Percentiles rank a stretch among this genome's conserved stretches.
Conservation (phyloP, 2,113 vertebrate species). For the Forbesichthys agassizii region DNA sequence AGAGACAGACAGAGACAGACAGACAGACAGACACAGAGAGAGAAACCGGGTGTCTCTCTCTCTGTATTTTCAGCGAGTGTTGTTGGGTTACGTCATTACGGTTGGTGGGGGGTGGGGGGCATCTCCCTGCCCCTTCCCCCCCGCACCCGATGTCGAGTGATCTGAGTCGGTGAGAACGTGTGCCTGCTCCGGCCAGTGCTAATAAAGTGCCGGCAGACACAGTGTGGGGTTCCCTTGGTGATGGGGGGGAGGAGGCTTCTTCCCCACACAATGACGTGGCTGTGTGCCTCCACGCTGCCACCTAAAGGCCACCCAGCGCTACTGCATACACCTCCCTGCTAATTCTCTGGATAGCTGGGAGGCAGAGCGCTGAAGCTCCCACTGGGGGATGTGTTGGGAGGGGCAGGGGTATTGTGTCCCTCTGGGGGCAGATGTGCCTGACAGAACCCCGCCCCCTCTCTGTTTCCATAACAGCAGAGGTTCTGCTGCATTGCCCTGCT, state of each 20-base stretch:
- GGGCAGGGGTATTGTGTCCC: constrained; percentile 14
- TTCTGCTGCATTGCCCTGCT: constrained; percentile 54
- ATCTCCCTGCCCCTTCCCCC: constrained; percentile 27
- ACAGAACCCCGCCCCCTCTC: constrained; percentile 16
- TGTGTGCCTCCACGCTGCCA: constrained; percentile 66
- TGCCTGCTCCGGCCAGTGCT: background rate
- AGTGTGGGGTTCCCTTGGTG: constrained; percentile 60
- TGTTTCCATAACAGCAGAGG: constrained; percentile 39
- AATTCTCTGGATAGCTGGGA: constrained; percentile 52
- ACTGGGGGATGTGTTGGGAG: constrained; percentile 7
- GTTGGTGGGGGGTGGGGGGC: too few relatives aligned
- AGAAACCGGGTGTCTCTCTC: too few relatives aligned
- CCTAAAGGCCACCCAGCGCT: constrained; percentile 62
- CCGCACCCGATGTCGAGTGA: constrained; percentile 46
- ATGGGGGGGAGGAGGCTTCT: constrained; percentile 23
- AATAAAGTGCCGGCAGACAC: constrained; percentile 39
- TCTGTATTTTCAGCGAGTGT: too few relatives aligned
- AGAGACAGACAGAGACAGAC: too few relatives aligned
- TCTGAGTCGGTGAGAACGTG: constrained; percentile 37
- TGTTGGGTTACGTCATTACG: too few relatives aligned
- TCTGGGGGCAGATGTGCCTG: constrained; percentile 4
- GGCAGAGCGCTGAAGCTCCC: constrained; percentile 36
- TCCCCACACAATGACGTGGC: constrained; percentile 69
- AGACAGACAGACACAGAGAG: too few relatives aligned
- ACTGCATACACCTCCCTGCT: constrained; percentile 49